A percentile compares a stretch with the other conserved stretches of the same genome.
These are phyloP conservation scores for Agonopterix subpropinquella DNA, from an alignment of 2,888 invertebrate species.

Conservation along the genomic window DNA sequence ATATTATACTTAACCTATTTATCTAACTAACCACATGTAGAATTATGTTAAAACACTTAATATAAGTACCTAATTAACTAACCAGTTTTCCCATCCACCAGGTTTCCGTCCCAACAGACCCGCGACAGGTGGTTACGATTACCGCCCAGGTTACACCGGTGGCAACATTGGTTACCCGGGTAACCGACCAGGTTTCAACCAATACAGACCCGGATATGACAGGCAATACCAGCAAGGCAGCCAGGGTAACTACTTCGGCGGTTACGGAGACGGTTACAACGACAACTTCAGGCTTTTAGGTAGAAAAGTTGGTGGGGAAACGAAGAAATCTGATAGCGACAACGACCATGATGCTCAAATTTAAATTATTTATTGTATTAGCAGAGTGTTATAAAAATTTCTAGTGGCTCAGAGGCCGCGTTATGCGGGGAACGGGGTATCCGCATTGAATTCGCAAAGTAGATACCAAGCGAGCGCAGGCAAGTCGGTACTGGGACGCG, in stretches of 20 bases:
- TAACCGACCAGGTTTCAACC: slow-evolving; percentile 19
- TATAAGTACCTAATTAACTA: too few relatives aligned
- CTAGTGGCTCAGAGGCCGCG: too few relatives aligned
- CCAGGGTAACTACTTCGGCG: slow-evolving; percentile 46
- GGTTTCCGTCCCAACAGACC: slow-evolving; percentile 43
- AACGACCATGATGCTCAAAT: background rate
- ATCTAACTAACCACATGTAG: too few relatives aligned
- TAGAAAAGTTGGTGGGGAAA: slow-evolving; percentile 45
- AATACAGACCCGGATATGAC: slow-evolving; percentile 20
- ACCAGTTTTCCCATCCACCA: slow-evolving; percentile 12
- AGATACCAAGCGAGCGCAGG: too few relatives aligned
- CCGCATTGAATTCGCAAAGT: too few relatives aligned
- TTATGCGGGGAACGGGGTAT: too few relatives aligned
- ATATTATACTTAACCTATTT: too few relatives aligned
- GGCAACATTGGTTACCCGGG: slow-evolving; percentile 19
- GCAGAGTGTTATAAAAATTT: too few relatives aligned
- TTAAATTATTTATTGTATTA: background rate
- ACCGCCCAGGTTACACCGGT: slow-evolving; percentile 21
- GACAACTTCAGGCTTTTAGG: slow-evolving; percentile 46
- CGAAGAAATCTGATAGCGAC: slow-evolving; percentile 34
- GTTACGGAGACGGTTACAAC: slow-evolving; percentile 43
- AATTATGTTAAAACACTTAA: too few relatives aligned
- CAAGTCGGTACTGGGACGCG: too few relatives aligned
- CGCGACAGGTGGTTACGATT: slow-evolving; percentile 33
- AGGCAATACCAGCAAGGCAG: slow-evolving; percentile 29